Percentiles rank a stretch among this genome's conserved stretches.
Conservation (phyloP, 2,113 vertebrate species). For the Neolamprologus sp. region DNA sequence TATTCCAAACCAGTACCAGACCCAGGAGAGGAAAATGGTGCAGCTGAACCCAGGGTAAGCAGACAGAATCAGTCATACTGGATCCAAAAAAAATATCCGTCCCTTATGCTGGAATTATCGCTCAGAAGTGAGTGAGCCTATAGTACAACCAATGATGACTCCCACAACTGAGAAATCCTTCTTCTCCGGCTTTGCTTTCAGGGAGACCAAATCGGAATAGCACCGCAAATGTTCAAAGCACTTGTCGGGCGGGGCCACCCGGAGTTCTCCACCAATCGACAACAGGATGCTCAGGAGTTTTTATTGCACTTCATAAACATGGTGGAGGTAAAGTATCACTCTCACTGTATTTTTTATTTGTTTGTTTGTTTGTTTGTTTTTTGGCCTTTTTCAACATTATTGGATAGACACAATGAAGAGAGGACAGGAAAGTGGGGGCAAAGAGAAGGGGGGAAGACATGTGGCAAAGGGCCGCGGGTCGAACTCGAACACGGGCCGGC, state of each 20-base stretch:
- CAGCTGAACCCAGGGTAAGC: constrained; percentile 83
- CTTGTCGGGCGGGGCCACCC: constrained; percentile 93
- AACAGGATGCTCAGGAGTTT: constrained; percentile 98
- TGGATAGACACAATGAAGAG: neutral
- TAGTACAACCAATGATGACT: neutral
- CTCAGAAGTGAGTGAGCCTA: neutral
- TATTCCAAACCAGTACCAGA: constrained; percentile 87
- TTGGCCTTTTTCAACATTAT: neutral
- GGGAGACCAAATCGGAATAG: constrained; percentile 92
- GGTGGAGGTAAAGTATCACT: constrained; percentile 84
- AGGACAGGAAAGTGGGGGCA: neutral
- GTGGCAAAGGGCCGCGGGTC: neutral
- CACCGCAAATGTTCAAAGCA: constrained; percentile 95
- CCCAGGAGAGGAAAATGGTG: constrained; percentile 74
- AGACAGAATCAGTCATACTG: neutral
- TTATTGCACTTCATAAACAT: constrained; percentile 99
- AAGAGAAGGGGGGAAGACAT: neutral
- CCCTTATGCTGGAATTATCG: neutral
- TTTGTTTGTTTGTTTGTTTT: neutral
- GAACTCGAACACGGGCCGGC: neutral
- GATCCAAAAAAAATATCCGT: neutral
- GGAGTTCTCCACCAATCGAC: constrained; percentile 96
- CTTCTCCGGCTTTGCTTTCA: constrained; percentile 38
- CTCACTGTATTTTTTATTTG: rapidly evolving
- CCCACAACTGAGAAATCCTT: neutral